Evolutionary conservation across 2,888 invertebrate genomes (phyloP), one percentile per base, ranked within the genome.

Genomic region (Crepidodera aurea): DNA sequence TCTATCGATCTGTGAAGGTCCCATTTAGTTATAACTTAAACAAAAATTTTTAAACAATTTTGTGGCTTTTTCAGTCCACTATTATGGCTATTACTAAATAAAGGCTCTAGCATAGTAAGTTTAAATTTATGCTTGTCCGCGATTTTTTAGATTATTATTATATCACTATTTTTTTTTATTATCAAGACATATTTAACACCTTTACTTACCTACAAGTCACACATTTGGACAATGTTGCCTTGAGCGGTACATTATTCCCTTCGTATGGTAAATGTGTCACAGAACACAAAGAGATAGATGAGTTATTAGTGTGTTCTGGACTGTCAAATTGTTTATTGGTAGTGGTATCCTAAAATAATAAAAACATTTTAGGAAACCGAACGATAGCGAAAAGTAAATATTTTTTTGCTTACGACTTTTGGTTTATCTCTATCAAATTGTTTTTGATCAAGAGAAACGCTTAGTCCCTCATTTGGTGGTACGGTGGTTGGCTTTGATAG

Each of bases 201-300:
- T 34, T 5, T 53, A 78, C 82, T 79, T 79, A 88, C 88, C 85
- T 85, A 82, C 92, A 92, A 16, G 91, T 80, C 6, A 84, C 83
- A 80, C 94, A 94, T 74, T 88, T 88, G 34, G 87, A 84, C 71
- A 91, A 85, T 71, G 87, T 89, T 34, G 91, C 87, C 70, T 89
- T 86, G 73, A 92, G 89, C 1, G 93, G 92, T 37, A 91, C 85
- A 46, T 87, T 87, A 27, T 84, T 83, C 51, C 88, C 86, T 69
- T 85, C 88, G 78, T 96, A 97, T 0, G 97, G 96, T 70, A 96
- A 88, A 79, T 98, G 97, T 67, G 91, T 91, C 19, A 79, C 70
- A 27, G 66, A 58, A 63, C 79, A 79, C 34, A 29, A 13, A 37
- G 66, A 53, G 60, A 48, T 70, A 37, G 56, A 18, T 48, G 66